Percentiles rank a stretch among this genome's conserved stretches.
Conservation (phyloP, 2,797 vertebrate genomes). For the Eulemur albifrons region DNA sequence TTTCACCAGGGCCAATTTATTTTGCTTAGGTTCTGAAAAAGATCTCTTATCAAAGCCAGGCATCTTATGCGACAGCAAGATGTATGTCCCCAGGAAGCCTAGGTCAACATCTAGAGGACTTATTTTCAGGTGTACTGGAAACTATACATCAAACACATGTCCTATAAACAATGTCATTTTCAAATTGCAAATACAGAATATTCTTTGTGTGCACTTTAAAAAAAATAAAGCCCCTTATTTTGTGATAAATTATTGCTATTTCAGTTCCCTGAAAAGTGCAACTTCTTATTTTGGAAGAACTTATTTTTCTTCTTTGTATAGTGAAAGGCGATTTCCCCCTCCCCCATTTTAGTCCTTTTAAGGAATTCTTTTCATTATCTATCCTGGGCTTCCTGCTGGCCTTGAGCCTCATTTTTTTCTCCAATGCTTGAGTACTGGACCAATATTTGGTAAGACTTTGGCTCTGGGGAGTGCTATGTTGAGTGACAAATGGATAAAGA, state of each 20-base stretch:
- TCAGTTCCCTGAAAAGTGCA: not conserved
- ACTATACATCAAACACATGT: not conserved
- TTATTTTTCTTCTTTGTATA: not conserved
- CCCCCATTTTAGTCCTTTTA: constrained; percentile 36
- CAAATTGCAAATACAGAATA: not conserved
- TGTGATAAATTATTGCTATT: not conserved
- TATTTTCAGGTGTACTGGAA: not conserved
- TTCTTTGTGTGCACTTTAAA: not conserved
- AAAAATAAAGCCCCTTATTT: not conserved
- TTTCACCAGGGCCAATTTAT: not conserved
- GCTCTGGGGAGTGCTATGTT: constrained; percentile 37
- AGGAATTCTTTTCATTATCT: constrained; percentile 57
- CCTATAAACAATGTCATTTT: not conserved
- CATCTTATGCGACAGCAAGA: not conserved
- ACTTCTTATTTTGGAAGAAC: constrained; percentile 6
- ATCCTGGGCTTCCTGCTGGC: constrained; percentile 5
- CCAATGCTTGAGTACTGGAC: not conserved
- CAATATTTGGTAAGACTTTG: constrained; percentile 52
- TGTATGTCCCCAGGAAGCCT: not conserved
- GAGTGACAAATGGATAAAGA: constrained; percentile 63
- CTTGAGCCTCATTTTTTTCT: not conserved
- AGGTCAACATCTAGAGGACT: not conserved
- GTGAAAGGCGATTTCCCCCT: not conserved
- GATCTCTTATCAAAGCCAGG: constrained; percentile 2
- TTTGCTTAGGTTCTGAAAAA: constrained; percentile 39